Conservation (phyloP, 1,140 invertebrate genomes). For the Drosophila fuyamai region DNA sequence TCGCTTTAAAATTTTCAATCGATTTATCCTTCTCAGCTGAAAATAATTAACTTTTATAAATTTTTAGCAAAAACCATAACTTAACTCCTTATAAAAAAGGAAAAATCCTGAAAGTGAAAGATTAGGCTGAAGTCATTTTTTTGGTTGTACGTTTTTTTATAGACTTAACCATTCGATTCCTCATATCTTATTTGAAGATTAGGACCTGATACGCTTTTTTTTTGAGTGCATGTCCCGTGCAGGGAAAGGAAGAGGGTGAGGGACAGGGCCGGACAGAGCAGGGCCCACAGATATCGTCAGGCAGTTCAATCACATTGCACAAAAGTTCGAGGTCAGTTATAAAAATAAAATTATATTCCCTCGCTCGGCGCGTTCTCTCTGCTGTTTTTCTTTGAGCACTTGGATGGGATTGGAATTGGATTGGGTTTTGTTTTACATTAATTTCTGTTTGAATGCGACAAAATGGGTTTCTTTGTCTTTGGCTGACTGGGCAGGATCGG, state of each 20-base stretch:
- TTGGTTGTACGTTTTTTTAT: background rate
- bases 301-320: conserved; percentile 81
- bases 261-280: conserved; percentile 27
- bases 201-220: too few relatives aligned
- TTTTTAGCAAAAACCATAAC: too few relatives aligned
- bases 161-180: too few relatives aligned
- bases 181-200: too few relatives aligned
- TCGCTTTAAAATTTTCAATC: too few relatives aligned
- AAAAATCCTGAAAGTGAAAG: too few relatives aligned
- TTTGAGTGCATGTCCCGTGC: conserved; percentile 4
- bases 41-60: too few relatives aligned
- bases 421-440: conserved; percentile 76
- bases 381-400: conserved; percentile 14
- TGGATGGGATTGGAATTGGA: conserved; percentile 28
- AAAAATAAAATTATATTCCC: conserved; percentile 71
- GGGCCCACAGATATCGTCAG: conserved; percentile 70
- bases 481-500: conserved; percentile 55
- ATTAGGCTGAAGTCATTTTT: too few relatives aligned
- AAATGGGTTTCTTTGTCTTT: conserved; percentile 79
- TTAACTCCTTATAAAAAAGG: too few relatives aligned
- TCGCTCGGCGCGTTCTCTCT: conserved; percentile 5
- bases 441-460: conserved; percentile 74
- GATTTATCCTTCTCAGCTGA: too few relatives aligned
- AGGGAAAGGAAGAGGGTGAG: conserved; percentile 6
- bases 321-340: conserved; percentile 84